These are phyloP conservation scores for Sicus ferrugineus DNA, from an alignment of 2,888 invertebrate species.

Conservation along the genomic window DNA sequence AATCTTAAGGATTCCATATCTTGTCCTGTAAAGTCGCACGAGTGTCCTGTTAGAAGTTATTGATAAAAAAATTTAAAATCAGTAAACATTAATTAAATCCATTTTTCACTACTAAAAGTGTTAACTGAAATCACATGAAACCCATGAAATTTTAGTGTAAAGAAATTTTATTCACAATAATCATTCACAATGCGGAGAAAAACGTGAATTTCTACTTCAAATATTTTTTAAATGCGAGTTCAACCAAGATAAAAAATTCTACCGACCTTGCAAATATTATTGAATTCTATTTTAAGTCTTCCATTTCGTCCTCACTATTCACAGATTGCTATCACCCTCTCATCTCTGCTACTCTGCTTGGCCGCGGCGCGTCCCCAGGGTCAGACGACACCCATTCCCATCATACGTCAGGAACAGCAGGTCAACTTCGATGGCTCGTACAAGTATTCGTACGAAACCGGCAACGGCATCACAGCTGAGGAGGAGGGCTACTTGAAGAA, in stretches of 20 bases:
- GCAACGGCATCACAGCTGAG: slow-evolving; percentile 69
- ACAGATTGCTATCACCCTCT: slow-evolving; percentile 38
- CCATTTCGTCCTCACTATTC: not conserved
- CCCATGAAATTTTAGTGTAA: no score
- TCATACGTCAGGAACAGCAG: slow-evolving; percentile 73
- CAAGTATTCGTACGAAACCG: slow-evolving; percentile 68
- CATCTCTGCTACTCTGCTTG: slow-evolving; percentile 41
- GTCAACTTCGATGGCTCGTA: slow-evolving; percentile 74
- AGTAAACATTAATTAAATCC: no score
- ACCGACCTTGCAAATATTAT: not conserved
- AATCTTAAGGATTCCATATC: no score
- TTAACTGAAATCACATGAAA: no score
- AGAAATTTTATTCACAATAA: no score
- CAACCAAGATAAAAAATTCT: not conserved
- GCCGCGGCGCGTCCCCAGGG: slow-evolving; percentile 54
- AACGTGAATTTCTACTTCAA: no score
- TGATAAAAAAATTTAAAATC: no score
- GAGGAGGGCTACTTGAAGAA: slow-evolving; percentile 70
- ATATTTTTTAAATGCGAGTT: not conserved
- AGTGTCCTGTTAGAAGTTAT: no score
- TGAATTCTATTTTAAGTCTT: no score
- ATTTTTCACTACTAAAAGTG: no score
- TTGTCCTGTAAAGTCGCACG: no score
- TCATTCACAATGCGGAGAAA: no score
- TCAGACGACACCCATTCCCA: slow-evolving; percentile 72